A percentile compares a stretch with the other conserved stretches of the same genome.
phyloP scores from a whole-genome alignment of 2,888 invertebrate genomes.

The Gonocerus acuteangulatus region DNA sequence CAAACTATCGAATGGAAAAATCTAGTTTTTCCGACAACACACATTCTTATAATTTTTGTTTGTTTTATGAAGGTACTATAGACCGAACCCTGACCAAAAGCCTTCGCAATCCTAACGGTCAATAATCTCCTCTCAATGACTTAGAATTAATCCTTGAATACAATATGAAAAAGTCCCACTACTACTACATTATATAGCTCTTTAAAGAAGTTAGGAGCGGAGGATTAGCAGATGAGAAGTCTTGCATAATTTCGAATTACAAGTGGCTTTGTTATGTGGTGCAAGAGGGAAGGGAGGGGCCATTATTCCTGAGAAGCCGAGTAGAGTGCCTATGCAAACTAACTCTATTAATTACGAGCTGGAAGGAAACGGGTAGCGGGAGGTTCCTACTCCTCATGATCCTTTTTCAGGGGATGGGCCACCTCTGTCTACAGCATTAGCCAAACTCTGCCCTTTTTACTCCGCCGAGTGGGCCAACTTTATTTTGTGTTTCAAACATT shows the following conservation, averaged over 20 bases:
- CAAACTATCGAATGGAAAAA: no score
- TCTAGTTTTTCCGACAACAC: no score
- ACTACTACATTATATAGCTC: no score
- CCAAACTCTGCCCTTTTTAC: conserved; percentile 5
- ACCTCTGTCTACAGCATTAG: background rate
- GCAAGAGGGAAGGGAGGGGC: background rate
- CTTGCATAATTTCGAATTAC: conserved; percentile 15
- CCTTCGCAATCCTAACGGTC: no score
- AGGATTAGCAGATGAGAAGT: background rate
- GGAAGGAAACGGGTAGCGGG: conserved; percentile 8
- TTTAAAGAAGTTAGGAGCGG: conserved; percentile 4
- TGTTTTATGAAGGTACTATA: no score
- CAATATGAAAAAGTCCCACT: no score
- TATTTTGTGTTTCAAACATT: background rate
- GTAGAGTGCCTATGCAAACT: conserved; percentile 15
- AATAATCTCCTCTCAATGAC: no score
- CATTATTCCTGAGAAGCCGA: background rate
- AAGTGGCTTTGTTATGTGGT: conserved; percentile 11
- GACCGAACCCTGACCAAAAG: no score
- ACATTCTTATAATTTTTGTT: no score
- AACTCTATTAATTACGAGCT: conserved; percentile 16
- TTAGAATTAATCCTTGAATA: no score
- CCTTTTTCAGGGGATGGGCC: conserved; percentile 3
- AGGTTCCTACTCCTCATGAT: conserved; percentile 3
- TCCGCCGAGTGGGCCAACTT: background rate